Evolutionary conservation across 2,797 vertebrate species (phyloP), one percentile per base, ranked within the genome.

Genomic region (Serranus cabrilla): DNA sequence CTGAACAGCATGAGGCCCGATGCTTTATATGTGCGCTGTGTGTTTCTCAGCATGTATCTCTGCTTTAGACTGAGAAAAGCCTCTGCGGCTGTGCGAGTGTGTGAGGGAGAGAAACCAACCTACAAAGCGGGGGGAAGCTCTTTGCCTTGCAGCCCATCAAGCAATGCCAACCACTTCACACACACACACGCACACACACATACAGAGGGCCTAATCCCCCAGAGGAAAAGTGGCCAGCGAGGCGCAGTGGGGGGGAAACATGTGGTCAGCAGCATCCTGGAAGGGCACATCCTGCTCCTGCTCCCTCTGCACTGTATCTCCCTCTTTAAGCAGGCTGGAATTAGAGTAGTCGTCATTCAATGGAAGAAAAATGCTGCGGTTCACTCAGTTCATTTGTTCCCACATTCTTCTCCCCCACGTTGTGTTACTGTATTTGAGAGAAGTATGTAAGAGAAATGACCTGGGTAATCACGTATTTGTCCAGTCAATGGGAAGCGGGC

Each of bases 231-330:
- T 65, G 74, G 66, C 63, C 81, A 77, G 75, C 20, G 23, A 56
- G 50, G 75, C 8, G 9, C 72, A 66, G 57, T 71, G 61, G 10
- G 76, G 21, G 78, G 65, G n/a, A 13, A 39, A 71, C 73, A 80
- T 79, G 70, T 78, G 74, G 79, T 84, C 74, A 60, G 67, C 52
- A 68, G 67, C 52, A 68, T 83, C 74, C 73, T 76, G 81, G 45
- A 77, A 67, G 68, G 74, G 64, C 61, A 58, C 71, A 69, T 85
- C 78, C 76, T 68, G 60, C 60, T 78, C 60, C 69, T 60, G 60
- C 74, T 64, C 55, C 21, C 45, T 50, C 39, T 54, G n/a, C 11
- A 18, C 71, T 52, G 21, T 37, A 4, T n/a, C 25, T 20, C 49
- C 7, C 67, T 58, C 34, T 52, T 5, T 34, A 34, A 18, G 21